Evolutionary conservation across 2,888 invertebrate genomes (phyloP).

Genomic region (Dione vanillae): DNA sequence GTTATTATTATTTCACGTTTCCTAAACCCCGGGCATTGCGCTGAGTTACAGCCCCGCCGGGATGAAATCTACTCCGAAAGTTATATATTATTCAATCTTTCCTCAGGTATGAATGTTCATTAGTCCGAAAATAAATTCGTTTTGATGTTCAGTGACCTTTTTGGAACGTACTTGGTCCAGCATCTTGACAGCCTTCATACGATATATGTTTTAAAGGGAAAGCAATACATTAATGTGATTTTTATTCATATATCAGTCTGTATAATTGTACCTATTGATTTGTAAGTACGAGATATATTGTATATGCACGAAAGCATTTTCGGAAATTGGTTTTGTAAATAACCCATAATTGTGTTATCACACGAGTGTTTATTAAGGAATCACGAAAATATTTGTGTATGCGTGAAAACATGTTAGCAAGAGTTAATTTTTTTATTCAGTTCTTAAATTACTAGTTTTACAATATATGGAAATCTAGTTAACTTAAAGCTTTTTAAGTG

Average conservation of each 20-base stretch:
- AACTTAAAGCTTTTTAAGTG: too few relatives aligned
- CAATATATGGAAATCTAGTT: too few relatives aligned
- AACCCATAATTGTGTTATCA: too few relatives aligned
- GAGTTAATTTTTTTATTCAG: too few relatives aligned
- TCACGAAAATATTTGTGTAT: too few relatives aligned
- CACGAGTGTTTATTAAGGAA: too few relatives aligned
- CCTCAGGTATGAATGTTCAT: slow-evolving; percentile 79
- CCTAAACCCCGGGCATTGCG: slow-evolving; percentile 60
- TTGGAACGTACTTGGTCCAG: slow-evolving; percentile 39
- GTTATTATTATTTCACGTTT: slow-evolving; percentile 54
- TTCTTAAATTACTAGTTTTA: too few relatives aligned
- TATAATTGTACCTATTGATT: too few relatives aligned
- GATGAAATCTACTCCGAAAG: slow-evolving; percentile 67
- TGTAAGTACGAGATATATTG: too few relatives aligned
- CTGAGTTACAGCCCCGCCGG: slow-evolving; percentile 70
- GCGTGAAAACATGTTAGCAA: too few relatives aligned
- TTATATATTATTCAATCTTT: slow-evolving; percentile 78
- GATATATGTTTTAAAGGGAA: not conserved
- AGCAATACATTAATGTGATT: not conserved
- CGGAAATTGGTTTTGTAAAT: too few relatives aligned
- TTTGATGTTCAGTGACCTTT: slow-evolving; percentile 66
- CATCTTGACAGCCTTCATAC: slow-evolving; percentile 30
- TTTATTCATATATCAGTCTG: not conserved
- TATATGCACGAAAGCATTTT: too few relatives aligned
- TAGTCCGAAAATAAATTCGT: slow-evolving; percentile 55